phyloP scores from a whole-genome alignment of 2,113 vertebrate genomes.

The Chamaea fasciata region DNA sequence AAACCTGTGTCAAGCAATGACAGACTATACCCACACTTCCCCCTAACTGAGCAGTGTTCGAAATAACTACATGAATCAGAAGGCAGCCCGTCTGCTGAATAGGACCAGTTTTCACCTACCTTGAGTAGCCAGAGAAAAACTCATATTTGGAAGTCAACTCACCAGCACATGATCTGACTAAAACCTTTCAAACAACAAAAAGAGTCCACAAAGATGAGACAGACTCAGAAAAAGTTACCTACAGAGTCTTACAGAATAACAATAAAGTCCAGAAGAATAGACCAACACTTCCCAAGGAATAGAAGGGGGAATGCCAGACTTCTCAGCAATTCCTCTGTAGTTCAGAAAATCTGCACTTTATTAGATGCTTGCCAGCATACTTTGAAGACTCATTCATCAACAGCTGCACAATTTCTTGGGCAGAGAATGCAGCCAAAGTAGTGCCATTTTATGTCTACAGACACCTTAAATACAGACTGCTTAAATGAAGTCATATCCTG shows the following conservation, averaged over 20 bases:
- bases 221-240: neutral
- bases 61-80: neutral
- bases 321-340: neutral
- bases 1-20: neutral
- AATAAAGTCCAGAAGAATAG: neutral
- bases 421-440: neutral
- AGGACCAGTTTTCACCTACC: neutral
- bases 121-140: neutral
- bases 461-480: neutral
- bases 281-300: neutral
- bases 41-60: neutral
- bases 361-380: neutral
- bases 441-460: neutral
- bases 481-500: neutral
- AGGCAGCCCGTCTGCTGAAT: neutral
- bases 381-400: neutral
- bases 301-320: fast-evolving
- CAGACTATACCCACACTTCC: neutral
- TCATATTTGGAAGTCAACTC: neutral
- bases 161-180: neutral
- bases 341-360: neutral
- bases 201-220: neutral
- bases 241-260: neutral
- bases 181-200: neutral
- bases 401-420: neutral